A percentile compares a stretch with the other conserved stretches of the same genome.
Conservation (phyloP, 2,888 invertebrate genomes). For the Geotrupes spiniger region DNA sequence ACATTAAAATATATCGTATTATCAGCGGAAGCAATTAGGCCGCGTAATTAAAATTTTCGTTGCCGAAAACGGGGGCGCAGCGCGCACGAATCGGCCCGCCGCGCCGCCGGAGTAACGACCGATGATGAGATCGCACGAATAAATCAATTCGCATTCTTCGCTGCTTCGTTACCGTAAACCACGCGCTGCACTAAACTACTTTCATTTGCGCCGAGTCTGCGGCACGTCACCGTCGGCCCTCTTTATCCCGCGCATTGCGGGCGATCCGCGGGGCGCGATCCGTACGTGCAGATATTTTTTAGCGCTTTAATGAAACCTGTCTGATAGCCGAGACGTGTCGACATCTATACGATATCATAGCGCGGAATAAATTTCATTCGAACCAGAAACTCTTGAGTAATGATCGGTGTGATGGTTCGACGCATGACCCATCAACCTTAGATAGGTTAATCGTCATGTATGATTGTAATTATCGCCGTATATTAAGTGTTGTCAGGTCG, state of each 20-base stretch:
- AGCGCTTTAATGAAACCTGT: conserved; percentile 3
- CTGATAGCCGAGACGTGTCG: conserved; percentile 6
- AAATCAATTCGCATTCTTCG: conserved; percentile 32
- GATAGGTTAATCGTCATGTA: no score
- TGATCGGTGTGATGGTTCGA: neutral
- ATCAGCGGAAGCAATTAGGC: no score
- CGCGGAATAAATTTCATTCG: conserved; percentile 4
- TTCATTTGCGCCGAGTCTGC: neutral
- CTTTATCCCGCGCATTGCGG: neutral
- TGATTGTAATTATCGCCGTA: no score
- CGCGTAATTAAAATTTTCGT: no score
- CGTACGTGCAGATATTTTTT: neutral
- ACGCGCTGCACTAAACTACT: conserved; percentile 28
- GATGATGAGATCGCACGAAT: conserved; percentile 30
- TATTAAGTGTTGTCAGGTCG: no score
- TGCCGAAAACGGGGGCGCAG: no score
- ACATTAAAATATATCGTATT: no score
- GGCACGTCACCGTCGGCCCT: neutral
- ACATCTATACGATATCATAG: conserved; percentile 4
- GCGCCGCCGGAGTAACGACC: conserved; percentile 10
- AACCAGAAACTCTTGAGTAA: conserved; percentile 6
- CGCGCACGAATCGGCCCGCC: neutral
- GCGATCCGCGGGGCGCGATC: neutral
- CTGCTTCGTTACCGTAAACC: conserved; percentile 32
- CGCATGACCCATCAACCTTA: no score